Conservation (phyloP, 1,140 invertebrate genomes). For the Zaprionus taronus region DNA sequence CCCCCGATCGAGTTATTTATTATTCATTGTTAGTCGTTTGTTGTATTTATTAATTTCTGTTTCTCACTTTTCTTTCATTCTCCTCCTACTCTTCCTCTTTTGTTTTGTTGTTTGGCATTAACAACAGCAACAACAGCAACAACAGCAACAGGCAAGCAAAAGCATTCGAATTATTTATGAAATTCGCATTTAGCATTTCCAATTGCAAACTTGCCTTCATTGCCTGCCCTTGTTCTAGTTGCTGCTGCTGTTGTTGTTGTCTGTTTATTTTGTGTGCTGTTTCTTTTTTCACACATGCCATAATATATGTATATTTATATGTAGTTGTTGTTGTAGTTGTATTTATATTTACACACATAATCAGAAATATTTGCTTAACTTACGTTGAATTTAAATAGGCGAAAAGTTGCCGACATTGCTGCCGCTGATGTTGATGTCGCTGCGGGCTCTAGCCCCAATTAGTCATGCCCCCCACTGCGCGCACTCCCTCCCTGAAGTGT, state of each 20-base stretch:
- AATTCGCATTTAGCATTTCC: slow-evolving; percentile 33
- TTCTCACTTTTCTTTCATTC: slow-evolving; percentile 37
- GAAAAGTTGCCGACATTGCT: slow-evolving; percentile 11
- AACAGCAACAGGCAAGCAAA: not conserved
- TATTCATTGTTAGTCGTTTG: slow-evolving; percentile 63
- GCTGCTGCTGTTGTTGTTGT: not conserved
- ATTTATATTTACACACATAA: slow-evolving; percentile 67
- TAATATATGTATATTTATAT: not conserved
- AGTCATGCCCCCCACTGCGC: not conserved
- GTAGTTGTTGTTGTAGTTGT: slow-evolving; percentile 21
- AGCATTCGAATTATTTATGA: slow-evolving; percentile 68
- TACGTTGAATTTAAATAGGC: slow-evolving; percentile 27
- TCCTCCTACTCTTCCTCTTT: no score
- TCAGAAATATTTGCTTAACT: slow-evolving; percentile 61
- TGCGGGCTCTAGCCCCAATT: slow-evolving; percentile 17
- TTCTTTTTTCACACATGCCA: not conserved
- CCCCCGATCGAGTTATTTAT: slow-evolving; percentile 55
- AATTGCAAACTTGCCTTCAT: slow-evolving; percentile 46
- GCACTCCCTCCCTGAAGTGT: not conserved
- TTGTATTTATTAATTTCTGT: slow-evolving; percentile 71
- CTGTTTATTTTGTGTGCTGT: not conserved
- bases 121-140: no score
- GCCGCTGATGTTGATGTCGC: slow-evolving; percentile 18
- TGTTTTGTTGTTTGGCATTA: slow-evolving; percentile 11
- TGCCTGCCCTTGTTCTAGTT: slow-evolving; percentile 6